Evolutionary conservation across 2,888 invertebrate genomes (phyloP).

Genomic region (Cerceris ruficornis): DNA sequence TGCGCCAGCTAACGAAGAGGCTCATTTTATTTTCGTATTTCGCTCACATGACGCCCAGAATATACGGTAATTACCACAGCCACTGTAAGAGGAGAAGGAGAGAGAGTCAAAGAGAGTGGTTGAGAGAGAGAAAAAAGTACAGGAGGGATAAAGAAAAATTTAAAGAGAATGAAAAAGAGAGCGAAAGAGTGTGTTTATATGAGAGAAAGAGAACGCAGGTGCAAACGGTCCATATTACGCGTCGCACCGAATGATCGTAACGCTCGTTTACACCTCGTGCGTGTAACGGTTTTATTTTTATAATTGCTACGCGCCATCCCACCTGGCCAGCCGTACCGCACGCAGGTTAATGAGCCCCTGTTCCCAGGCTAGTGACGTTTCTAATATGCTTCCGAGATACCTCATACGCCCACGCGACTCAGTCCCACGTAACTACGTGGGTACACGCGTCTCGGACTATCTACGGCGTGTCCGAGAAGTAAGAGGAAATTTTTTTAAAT

Average conservation of each 20-base stretch:
- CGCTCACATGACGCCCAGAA: background rate
- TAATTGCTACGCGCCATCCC: constrained; percentile 43
- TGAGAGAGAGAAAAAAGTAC: too few relatives aligned
- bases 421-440: constrained; percentile 48
- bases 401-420: constrained; percentile 64
- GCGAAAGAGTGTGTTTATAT: too few relatives aligned
- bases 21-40: constrained; percentile 2
- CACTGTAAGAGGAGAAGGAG: background rate
- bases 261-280: constrained; percentile 7
- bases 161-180: too few relatives aligned
- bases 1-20: constrained; percentile 1
- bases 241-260: background rate
- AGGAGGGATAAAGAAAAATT: too few relatives aligned
- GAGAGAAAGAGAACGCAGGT: background rate
- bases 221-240: background rate
- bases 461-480: constrained; percentile 25
- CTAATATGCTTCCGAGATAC: constrained; percentile 64
- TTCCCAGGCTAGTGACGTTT: constrained; percentile 53
- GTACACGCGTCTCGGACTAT: constrained; percentile 32
- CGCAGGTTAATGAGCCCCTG: constrained; percentile 63
- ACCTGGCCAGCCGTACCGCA: constrained; percentile 36
- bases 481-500: background rate
- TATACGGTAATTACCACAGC: background rate
- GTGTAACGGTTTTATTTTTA: constrained; percentile 42
- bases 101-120: too few relatives aligned